Percentiles rank a stretch among this genome's conserved stretches.
phyloP scores from a whole-genome alignment of 2,113 vertebrate species.

The Pipa parva region DNA sequence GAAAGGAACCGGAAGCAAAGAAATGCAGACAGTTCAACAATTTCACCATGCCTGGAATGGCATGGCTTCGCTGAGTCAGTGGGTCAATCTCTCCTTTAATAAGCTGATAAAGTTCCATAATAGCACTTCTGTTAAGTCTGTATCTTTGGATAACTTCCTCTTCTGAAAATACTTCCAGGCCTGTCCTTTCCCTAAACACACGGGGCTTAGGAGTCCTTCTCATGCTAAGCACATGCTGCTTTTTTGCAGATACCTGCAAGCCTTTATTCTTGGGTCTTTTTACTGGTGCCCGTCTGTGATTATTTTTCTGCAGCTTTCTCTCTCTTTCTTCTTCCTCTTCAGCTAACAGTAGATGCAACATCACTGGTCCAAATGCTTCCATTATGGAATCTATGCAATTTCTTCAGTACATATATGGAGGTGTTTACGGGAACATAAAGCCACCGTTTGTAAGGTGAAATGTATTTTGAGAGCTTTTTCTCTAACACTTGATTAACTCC shows the following conservation, averaged over 20 bases:
- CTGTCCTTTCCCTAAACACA: slow-evolving; percentile 14
- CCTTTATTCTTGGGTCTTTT: slow-evolving; percentile 3
- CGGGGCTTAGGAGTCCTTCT: slow-evolving; percentile 1
- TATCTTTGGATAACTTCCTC: slow-evolving; percentile 18
- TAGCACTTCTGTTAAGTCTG: slow-evolving; percentile 3
- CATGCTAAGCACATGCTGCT: background rate
- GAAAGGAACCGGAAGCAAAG: slow-evolving; percentile 22
- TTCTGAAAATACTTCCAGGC: slow-evolving; percentile 18
- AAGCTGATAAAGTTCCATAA: slow-evolving; percentile 15
- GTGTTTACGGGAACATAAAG: too few relatives aligned
- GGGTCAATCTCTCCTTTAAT: slow-evolving; percentile 20
- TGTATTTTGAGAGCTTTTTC: too few relatives aligned
- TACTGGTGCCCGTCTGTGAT: background rate
- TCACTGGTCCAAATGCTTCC: slow-evolving; percentile 28
- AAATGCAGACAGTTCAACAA: slow-evolving; percentile 22
- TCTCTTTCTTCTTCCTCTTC: slow-evolving; percentile 15
- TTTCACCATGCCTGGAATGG: slow-evolving; percentile 25
- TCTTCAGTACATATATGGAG: too few relatives aligned
- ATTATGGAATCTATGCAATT: background rate
- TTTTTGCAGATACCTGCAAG: background rate
- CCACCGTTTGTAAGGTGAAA: too few relatives aligned
- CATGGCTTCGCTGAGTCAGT: slow-evolving; percentile 17
- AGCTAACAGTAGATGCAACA: slow-evolving; percentile 18
- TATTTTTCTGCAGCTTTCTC: background rate
- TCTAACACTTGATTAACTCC: too few relatives aligned